Conservation (phyloP, 2,113 vertebrate genomes). For the Chunga burmeisteri region DNA sequence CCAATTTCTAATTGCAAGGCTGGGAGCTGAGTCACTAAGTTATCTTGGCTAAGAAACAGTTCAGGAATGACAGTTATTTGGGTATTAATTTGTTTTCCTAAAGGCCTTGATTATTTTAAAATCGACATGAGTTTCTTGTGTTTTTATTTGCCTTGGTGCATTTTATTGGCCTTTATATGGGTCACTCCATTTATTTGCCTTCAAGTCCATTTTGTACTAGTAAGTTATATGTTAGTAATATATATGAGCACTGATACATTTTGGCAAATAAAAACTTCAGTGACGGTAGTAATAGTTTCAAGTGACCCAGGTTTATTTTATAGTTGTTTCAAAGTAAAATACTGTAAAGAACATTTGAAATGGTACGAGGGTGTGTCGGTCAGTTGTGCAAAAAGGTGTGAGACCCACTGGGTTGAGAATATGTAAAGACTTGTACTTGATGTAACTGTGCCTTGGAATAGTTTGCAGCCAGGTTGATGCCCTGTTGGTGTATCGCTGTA, state of each 20-base stretch:
- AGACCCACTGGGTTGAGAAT: neutral
- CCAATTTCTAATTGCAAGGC: conserved; percentile 24
- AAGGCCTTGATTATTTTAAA: conserved; percentile 1
- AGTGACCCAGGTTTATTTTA: neutral
- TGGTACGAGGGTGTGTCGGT: neutral
- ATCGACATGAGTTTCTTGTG: neutral
- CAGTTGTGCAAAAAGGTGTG: neutral
- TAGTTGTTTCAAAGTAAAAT: neutral
- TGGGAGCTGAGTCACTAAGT: conserved; percentile 5
- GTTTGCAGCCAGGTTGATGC: neutral
- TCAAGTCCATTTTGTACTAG: neutral
- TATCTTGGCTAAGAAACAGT: neutral
- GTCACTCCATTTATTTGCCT: neutral
- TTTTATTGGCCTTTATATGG: neutral
- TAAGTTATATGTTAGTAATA: neutral
- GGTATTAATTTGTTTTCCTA: conserved; percentile 13
- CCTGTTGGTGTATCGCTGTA: neutral
- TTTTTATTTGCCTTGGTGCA: neutral
- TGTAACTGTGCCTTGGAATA: neutral
- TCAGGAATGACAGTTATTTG: conserved; percentile 15
- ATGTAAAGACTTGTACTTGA: neutral
- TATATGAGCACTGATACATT: neutral
- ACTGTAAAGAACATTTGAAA: neutral
- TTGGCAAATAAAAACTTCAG: neutral
- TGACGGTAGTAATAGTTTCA: neutral